A percentile compares a stretch with the other conserved stretches of the same genome.
phyloP scores from a whole-genome alignment of 1,140 invertebrate genomes.

The Dendroctonus valens region DNA sequence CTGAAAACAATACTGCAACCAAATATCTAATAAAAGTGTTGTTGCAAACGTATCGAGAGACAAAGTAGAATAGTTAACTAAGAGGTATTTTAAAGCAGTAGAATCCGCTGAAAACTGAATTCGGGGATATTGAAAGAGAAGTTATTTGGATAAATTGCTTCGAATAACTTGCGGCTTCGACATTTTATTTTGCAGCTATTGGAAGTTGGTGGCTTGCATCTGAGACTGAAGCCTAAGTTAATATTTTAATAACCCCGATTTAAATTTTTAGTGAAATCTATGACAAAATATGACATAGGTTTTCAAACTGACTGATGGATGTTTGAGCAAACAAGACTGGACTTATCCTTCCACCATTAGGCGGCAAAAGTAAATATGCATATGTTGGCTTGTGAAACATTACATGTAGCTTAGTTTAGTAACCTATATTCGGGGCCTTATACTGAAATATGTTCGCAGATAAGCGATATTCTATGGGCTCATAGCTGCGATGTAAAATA shows the following conservation, averaged over 20 bases:
- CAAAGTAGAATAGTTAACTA: constrained; percentile 18
- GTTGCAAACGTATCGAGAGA: constrained; percentile 3
- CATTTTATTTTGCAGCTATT: not conserved
- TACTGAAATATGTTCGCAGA: constrained; percentile 27
- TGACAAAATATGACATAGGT: constrained; percentile 2
- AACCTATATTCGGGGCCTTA: constrained; percentile 25
- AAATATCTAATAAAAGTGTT: constrained; percentile 19
- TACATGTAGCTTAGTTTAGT: constrained; percentile 30
- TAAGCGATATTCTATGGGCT: constrained; percentile 29
- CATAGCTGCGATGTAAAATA: constrained; percentile 25
- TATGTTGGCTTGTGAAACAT: constrained; percentile 23
- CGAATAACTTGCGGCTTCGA: constrained; percentile 11
- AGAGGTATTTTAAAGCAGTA: constrained; percentile 28
- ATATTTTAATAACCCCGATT: constrained; percentile 6
- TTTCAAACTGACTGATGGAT: constrained; percentile 18
- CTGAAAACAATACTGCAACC: constrained; percentile 8
- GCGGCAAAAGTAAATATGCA: constrained; percentile 28
- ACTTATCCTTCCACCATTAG: constrained; percentile 25
- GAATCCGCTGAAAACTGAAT: constrained; percentile 20
- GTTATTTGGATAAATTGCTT: constrained; percentile 18
- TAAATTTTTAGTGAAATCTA: constrained; percentile 3
- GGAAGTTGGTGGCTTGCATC: not conserved
- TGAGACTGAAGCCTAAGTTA: not conserved
- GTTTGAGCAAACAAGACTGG: constrained; percentile 23
- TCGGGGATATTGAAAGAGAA: constrained; percentile 26